Percentiles rank a stretch among this genome's conserved stretches.
These are phyloP conservation scores for Balanococcus diminutus DNA, from an alignment of 2,888 invertebrate genomes.

Conservation along the genomic window DNA sequence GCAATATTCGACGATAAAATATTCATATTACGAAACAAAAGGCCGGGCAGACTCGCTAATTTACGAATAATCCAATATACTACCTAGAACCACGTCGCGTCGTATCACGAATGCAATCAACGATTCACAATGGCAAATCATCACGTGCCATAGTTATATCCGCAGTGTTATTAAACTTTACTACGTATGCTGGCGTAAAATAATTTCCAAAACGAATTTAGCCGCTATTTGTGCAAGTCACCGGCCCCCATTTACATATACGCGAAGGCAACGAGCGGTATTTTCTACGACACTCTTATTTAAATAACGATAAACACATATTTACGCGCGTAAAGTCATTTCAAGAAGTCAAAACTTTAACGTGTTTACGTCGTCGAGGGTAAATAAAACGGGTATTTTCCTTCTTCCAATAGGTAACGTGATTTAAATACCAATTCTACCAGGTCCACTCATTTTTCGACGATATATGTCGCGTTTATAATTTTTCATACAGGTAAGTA, in stretches of 20 bases:
- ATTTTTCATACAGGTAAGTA: background rate
- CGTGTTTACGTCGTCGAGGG: background rate
- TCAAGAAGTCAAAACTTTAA: constrained; percentile 1
- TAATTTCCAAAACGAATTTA: constrained; percentile 26
- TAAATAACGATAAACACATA: constrained; percentile 27
- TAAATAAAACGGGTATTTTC: constrained; percentile 12
- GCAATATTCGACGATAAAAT: background rate
- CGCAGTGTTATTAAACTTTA: constrained; percentile 4
- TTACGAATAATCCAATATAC: constrained; percentile 15
- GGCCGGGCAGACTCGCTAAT: background rate
- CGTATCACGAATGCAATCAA: constrained; percentile 6
- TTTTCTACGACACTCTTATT: background rate
- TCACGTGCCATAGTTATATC: background rate
- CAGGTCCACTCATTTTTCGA: background rate
- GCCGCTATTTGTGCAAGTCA: background rate
- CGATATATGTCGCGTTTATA: background rate
- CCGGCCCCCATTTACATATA: background rate
- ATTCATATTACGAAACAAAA: background rate
- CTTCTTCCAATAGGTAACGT: background rate
- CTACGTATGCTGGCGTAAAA: background rate
- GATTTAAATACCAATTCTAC: constrained; percentile 2
- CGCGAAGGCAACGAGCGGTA: too few relatives aligned
- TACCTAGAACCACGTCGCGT: too few relatives aligned
- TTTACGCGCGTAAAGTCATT: constrained; percentile 3
- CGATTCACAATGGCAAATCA: constrained; percentile 17